These are phyloP conservation scores for Lerema accius DNA, from an alignment of 1,140 invertebrate species.

Conservation along the genomic window DNA sequence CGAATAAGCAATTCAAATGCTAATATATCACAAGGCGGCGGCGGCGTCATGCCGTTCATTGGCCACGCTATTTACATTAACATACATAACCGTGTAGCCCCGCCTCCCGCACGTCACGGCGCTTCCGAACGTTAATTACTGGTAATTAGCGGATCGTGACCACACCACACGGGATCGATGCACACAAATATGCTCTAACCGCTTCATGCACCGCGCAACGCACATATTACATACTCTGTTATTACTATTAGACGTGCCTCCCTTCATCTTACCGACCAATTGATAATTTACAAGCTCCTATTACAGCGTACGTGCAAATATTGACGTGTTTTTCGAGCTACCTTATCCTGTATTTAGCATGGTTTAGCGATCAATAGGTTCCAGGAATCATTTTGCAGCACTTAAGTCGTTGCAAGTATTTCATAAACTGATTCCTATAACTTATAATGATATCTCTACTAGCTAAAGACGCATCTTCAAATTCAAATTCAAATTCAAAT, in stretches of 20 bases:
- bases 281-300: constrained; percentile 33
- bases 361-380: neutral
- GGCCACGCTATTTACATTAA: constrained; percentile 75
- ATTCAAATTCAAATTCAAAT: no score
- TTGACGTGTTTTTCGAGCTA: constrained; percentile 12
- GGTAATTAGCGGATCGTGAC: constrained; percentile 73
- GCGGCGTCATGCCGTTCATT: constrained; percentile 70
- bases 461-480: no score
- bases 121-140: constrained; percentile 74
- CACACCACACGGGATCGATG: constrained; percentile 42
- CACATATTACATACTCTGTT: constrained; percentile 9
- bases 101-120: constrained; percentile 69
- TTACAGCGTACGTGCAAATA: constrained; percentile 42
- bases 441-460: no score
- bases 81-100: constrained; percentile 69
- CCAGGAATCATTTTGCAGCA: constrained; percentile 7
- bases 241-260: constrained; percentile 4
- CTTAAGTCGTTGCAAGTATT: no score
- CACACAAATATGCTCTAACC: constrained; percentile 48
- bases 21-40: constrained; percentile 80
- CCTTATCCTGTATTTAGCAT: constrained; percentile 1
- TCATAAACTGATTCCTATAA: no score
- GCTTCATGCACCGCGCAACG: constrained; percentile 38
- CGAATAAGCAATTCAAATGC: constrained; percentile 79
- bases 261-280: constrained; percentile 39